Base-by-base conservation (phyloP, 1,140 invertebrate species). In the Zaprionus gabonicus region DNA sequence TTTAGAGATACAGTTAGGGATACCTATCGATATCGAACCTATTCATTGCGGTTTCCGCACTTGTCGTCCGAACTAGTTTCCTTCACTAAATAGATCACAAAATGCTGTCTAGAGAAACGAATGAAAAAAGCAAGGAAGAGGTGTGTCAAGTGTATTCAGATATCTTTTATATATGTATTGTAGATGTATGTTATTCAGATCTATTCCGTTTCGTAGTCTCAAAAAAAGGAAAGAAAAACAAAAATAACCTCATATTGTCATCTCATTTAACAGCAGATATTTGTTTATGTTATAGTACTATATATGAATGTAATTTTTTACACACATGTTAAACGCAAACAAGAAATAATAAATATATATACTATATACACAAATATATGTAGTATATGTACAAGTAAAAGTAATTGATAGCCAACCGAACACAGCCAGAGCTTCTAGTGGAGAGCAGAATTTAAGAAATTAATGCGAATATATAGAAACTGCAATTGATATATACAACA, bases 361-460 rank as follows among this genome's bases (percentile, higher is more conserved):
- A 46, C 12, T 46, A 25, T 51, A 51, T 25, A 51, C 12, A 51
- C 9, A 20, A 23, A 25, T 51, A 51, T 51, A 23, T 51, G 10
- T 34, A 59, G 12, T 12, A 10, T 25, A 59, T 59, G n/a, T 69
- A 31, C 59, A 25, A 53, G 60, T 53, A 59, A 59, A 58, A 27
- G 15, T 71, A 66, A 76, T 25, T 65, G 65, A 78, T 78, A 78
- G 69, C 78, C 78, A 80, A 77, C 75, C 78, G 56, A 74, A 62
- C 78, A 80, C 78, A 80, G 78, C 70, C 78, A 80, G 78, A 80
- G 78, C 75, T 78, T 80, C 69, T 77, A 77, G 74, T 74, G 69
- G 72, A 51, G 46, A 51, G 46, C 46, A 34, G 56, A 63, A 60
- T 56, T 67, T 38, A 59, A 69, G 15, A 64, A 74, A 69, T 56